Evolutionary conservation across 2,888 invertebrate species (phyloP), one percentile per base, ranked within the genome.

Genomic region (Heliconius ismenius): DNA sequence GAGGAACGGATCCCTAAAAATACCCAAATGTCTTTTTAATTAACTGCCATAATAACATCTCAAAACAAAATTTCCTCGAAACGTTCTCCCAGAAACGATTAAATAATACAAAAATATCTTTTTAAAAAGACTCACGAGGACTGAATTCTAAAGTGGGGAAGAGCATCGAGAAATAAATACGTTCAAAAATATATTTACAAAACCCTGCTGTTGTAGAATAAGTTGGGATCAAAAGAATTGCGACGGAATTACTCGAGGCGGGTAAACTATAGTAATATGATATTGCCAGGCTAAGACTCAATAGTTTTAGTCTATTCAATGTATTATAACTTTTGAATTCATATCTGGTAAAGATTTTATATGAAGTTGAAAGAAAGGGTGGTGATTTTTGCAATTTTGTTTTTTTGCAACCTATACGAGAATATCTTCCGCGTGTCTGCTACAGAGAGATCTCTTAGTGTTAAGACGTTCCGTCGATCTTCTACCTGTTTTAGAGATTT

Each of bases 201-300:
- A 74, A 62, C 39, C 65, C 67, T 80, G 63, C 76, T 68, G 76
- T 49, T 74, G 65, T 58, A 65, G 79, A 78, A 79, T 78, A 79
- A 76, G 78, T 79, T 79, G 69, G 81, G 80, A 80, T 81, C 81
- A 79, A 77, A 26, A 79, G 80, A 76, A 80, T 81, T 78, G 78
- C 77, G 75, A 73, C 63, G 70, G 74, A 77, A 79, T 80, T 79
- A 79, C 77, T 77, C 76, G 76, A 74, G 75, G 75, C 63, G 72
- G 75, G 60, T 64, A 75, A 39, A 79, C 76, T 68, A 77, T 77
- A 77, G 69, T 67, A 77, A 78, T 79, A 78, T 77, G 75, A 78
- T 78, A 79, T 79, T 75, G 76, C 78, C 67, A 62, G 76, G 68
- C 74, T 79, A 79, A 79, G 76, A 72, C 78, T 79, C 79, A 79